These are phyloP conservation scores for Tenthredo livida DNA, from an alignment of 2,888 invertebrate genomes.

Conservation along the genomic window DNA sequence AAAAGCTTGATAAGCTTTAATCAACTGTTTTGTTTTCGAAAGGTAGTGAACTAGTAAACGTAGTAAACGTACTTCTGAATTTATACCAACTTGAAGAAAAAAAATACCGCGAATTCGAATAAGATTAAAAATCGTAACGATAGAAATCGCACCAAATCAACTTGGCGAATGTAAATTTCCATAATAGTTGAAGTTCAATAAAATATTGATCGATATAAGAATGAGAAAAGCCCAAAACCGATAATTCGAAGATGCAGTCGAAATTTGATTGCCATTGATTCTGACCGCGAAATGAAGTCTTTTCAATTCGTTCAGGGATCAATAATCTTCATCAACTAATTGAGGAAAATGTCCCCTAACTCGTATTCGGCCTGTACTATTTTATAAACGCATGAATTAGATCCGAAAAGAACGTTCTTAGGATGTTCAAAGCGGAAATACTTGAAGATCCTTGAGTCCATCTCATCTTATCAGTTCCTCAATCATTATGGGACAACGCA, in stretches of 20 bases:
- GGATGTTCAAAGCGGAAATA: neutral
- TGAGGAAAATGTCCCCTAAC: neutral
- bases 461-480: neutral
- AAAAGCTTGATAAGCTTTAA: neutral
- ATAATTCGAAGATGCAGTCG: no score
- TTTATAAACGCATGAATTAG: neutral
- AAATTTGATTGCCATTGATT: no score
- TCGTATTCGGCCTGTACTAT: neutral
- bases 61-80: no score
- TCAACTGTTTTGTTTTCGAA: neutral
- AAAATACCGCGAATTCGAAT: neutral
- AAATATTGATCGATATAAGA: neutral
- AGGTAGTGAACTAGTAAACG: no score
- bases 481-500: neutral
- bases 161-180: neutral
- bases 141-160: neutral
- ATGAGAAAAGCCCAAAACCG: no score
- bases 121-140: neutral
- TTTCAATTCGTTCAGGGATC: neutral
- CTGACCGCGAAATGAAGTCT: neutral
- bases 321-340: no score
- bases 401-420: no score
- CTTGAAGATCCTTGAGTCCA: neutral
- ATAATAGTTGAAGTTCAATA: neutral
- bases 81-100: neutral